Percentiles rank a stretch among this genome's conserved stretches.
Conservation (phyloP, 1,140 invertebrate species). For the Parapsyche elsis region DNA sequence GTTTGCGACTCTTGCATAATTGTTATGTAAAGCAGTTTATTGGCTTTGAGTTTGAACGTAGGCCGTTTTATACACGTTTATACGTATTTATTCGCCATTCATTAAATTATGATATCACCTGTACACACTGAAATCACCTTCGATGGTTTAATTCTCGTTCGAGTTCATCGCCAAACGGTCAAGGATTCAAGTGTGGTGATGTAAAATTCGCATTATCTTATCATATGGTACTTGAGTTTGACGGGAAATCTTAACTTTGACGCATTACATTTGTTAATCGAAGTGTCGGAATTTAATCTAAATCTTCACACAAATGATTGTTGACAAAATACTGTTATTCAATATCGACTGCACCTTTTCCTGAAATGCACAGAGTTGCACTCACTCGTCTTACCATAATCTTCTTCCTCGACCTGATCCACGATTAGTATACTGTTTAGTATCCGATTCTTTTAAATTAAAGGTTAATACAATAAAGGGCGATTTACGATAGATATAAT, state of each 20-base stretch:
- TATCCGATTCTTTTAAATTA: neutral
- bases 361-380: neutral
- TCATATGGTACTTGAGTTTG: too few species aligned
- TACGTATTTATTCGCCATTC: neutral
- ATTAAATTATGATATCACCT: neutral
- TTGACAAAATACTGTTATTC: neutral
- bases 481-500: too few species aligned
- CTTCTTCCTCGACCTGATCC: neutral
- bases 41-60: constrained; percentile 2
- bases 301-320: too few species aligned
- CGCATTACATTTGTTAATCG: too few species aligned
- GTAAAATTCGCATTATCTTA: too few species aligned
- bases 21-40: constrained; percentile 38
- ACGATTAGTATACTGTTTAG: neutral
- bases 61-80: neutral
- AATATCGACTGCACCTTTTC: neutral
- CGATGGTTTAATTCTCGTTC: neutral
- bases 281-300: too few species aligned
- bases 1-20: constrained; percentile 11
- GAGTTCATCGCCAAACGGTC: too few species aligned
- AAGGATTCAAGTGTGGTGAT: too few species aligned
- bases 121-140: neutral
- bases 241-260: too few species aligned
- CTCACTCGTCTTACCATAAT: neutral
- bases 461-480: too few species aligned